Base-by-base conservation (phyloP, 2,888 invertebrate species). In the Pyrrhopygopsis socrates region DNA sequence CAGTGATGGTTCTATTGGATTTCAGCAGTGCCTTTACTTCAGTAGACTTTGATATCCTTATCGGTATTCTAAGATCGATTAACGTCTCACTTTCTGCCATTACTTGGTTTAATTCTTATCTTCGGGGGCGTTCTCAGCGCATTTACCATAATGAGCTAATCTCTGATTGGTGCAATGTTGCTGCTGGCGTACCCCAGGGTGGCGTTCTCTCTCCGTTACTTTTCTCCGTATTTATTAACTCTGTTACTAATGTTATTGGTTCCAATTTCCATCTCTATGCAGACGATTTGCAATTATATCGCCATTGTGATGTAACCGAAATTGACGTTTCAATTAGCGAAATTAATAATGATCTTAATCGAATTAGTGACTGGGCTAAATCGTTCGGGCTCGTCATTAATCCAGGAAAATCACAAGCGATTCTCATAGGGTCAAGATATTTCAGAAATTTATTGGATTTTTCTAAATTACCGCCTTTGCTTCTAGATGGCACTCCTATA, bases 171-270 rank as follows among this genome's bases (percentile, higher is more conserved):
- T 60, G 60, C 20, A 27, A 60, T 30, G 41, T 70, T 58, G 0
- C 54, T 34, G 11, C 58, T 9, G 77, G 77, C 29, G 77, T 77
- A 13, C 65, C 34, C 24, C 41, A 75, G 24, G 38, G 63, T 38
- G 75, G 63, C 24, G 30, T 75, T 15, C 50, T 76, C 30, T 77
- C 77, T 24, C 77, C 77, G 45, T 45, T 78, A 30, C 67, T 78
- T 30, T 70, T 68, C 54, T 68, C 78, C 15, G 4, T 76, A 6
- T 76, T 76, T 30, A 76, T 76, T 18, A 76, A 76, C 41, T 41
- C 63, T 18, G 30, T 76, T 22, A 63, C 75, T 24, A 60, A 76
- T 3, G 24, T 63, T 0, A 63, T 76, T 45, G 60, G 22, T 24
- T 76, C 60, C 54, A 34, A 45, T 13, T 45, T 45, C 45, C 45